phyloP scores from a whole-genome alignment of 92 coral and sea anemone species.

The Palythoa caribaeorum region DNA sequence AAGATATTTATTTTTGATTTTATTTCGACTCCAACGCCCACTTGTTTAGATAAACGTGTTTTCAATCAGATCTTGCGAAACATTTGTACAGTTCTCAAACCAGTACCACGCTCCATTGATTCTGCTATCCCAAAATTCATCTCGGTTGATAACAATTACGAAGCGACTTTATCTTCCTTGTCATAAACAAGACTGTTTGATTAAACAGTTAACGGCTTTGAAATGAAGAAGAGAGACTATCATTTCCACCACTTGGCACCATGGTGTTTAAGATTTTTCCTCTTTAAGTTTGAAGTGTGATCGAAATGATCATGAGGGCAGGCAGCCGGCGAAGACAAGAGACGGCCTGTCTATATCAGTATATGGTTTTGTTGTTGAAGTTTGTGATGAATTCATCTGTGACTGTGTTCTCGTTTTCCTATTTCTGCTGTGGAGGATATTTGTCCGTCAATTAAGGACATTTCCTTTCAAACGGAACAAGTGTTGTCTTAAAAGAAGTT shows the following conservation, averaged over 20 bases:
- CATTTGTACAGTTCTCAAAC: not conserved
- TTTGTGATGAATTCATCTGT: not conserved
- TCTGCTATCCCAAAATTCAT: constrained; percentile 28
- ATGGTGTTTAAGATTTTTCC: constrained; percentile 18
- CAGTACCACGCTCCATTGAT: not conserved
- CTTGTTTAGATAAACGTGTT: not conserved
- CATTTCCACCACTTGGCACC: constrained; percentile 1
- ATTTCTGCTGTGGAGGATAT: constrained; percentile 26
- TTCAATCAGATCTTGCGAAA: constrained; percentile 4
- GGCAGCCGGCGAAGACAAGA: not conserved
- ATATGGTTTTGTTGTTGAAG: not conserved
- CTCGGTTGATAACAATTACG: not conserved
- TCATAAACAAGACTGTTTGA: not conserved
- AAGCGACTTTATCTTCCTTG: not conserved
- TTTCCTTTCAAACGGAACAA: constrained; percentile 36
- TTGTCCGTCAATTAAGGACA: not conserved
- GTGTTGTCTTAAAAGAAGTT: constrained; percentile 15
- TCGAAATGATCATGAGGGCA: not conserved
- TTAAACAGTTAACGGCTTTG: not conserved
- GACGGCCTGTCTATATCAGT: not conserved
- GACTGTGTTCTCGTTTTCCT: not conserved
- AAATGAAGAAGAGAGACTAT: not conserved
- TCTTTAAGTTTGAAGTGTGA: not conserved
- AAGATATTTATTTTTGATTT: not conserved
- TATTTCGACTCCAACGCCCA: not conserved